Percentiles rank a stretch among this genome's conserved stretches.
These are phyloP conservation scores for Alosa alosa DNA, from an alignment of 2,113 vertebrate species.

Conservation along the genomic window DNA sequence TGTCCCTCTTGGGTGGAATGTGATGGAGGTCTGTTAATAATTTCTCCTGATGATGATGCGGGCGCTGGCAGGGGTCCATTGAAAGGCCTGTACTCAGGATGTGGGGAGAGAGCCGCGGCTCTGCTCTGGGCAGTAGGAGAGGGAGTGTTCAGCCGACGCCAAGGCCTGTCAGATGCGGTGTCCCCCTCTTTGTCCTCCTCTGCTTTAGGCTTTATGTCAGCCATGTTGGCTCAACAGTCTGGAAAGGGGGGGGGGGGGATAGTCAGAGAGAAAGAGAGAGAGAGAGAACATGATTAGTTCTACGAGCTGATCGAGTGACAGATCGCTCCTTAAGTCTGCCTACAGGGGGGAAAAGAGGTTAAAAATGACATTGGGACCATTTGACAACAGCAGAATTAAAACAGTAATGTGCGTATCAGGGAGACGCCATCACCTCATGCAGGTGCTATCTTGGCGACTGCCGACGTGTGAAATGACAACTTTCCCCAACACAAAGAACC, in stretches of 20 bases:
- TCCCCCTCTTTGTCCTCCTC: constrained; percentile 80
- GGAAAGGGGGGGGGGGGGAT: constrained; percentile 46
- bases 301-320: not conserved
- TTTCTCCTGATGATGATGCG: constrained; percentile 75
- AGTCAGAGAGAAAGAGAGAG: not conserved
- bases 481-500: constrained; percentile 33
- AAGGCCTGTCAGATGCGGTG: constrained; percentile 74
- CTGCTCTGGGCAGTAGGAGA: constrained; percentile 46
- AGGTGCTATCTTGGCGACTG: constrained; percentile 6
- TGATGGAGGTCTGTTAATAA: constrained; percentile 96
- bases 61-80: constrained; percentile 90
- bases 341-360: constrained; percentile 38
- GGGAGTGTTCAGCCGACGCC: constrained; percentile 67
- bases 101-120: constrained; percentile 79
- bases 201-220: constrained; percentile 80
- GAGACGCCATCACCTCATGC: not conserved
- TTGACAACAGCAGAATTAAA: not conserved
- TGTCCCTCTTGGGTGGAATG: constrained; percentile 85
- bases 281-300: not conserved
- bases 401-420: not conserved
- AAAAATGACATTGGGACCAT: not conserved
- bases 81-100: constrained; percentile 91
- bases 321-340: not conserved
- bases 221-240: constrained; percentile 67
- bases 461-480: constrained; percentile 1